A percentile compares a stretch with the other conserved stretches of the same genome.
Evolutionary conservation across 2,888 invertebrate genomes (phyloP).

Genomic region (Agrotis ipsilon): DNA sequence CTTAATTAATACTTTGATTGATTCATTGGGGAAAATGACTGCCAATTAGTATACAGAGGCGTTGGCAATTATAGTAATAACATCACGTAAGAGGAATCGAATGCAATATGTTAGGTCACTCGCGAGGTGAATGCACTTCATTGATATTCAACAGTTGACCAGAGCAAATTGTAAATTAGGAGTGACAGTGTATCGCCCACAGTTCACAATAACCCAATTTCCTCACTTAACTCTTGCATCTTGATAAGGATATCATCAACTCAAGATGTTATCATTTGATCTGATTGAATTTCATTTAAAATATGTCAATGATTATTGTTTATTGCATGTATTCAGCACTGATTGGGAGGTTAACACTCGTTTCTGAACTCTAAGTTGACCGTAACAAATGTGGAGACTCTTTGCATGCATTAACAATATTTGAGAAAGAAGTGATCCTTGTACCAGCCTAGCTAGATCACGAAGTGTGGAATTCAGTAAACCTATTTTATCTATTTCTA

Average conservation of each 20-base stretch:
- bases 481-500: not conserved
- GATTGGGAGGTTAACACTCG: not conserved
- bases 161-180: slow-evolving; percentile 43
- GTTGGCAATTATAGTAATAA: slow-evolving; percentile 19
- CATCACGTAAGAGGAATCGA: slow-evolving; percentile 6
- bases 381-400: not conserved
- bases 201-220: slow-evolving; percentile 54
- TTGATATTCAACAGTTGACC: slow-evolving; percentile 35
- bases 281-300: slow-evolving; percentile 28
- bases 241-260: slow-evolving; percentile 43
- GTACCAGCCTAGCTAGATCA: not conserved
- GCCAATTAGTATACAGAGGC: slow-evolving; percentile 14
- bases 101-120: slow-evolving; percentile 13
- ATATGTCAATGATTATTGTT: slow-evolving; percentile 28
- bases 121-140: slow-evolving; percentile 39
- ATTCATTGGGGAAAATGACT: slow-evolving; percentile 10
- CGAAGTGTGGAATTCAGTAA: not conserved
- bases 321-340: slow-evolving; percentile 6
- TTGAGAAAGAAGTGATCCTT: not conserved
- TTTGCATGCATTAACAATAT: not conserved
- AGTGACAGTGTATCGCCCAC: slow-evolving; percentile 47
- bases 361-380: not conserved
- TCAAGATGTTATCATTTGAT: slow-evolving; percentile 35
- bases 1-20: slow-evolving; percentile 7
- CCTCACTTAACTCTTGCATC: slow-evolving; percentile 47